These are phyloP conservation scores for Aurelia aurita DNA, from an alignment of 30 jellyfish, hydroid and myxozoan genomes.

Conservation along the genomic window DNA sequence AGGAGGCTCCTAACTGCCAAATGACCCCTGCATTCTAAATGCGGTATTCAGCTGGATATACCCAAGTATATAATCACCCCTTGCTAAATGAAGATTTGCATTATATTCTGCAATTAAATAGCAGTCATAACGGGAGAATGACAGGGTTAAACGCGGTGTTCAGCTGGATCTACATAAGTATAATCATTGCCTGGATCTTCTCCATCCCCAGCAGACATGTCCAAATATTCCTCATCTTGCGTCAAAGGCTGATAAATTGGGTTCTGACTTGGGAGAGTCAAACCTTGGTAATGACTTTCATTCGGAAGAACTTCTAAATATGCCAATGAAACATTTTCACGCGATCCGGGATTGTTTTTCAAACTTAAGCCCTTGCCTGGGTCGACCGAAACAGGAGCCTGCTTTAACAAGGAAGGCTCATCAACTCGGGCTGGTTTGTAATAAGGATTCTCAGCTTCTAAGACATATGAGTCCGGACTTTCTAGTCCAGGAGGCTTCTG, in stretches of 20 bases:
- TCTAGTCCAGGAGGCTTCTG: too few relatives aligned
- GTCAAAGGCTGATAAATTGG: conserved; percentile 1
- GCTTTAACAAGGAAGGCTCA: not conserved
- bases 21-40: too few relatives aligned
- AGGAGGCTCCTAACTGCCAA: too few relatives aligned
- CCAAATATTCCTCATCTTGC: conserved; percentile 10
- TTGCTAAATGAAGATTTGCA: too few relatives aligned
- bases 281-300: conserved; percentile 18
- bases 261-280: conserved; percentile 3
- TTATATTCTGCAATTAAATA: too few relatives aligned
- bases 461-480: not conserved
- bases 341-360: conserved; percentile 36
- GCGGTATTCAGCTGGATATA: too few relatives aligned
- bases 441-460: not conserved
- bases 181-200: too few relatives aligned
- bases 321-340: conserved; percentile 32
- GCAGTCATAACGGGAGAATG: too few relatives aligned
- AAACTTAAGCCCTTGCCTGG: conserved; percentile 6
- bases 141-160: too few relatives aligned
- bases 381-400: not conserved
- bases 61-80: too few relatives aligned
- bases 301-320: not conserved
- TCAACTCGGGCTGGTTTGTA: not conserved
- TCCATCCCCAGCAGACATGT: conserved; percentile 3
- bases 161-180: too few relatives aligned